Evolutionary conservation across 1,140 invertebrate species (phyloP), one percentile per base, ranked within the genome.

Genomic region (Drosophila subobscura): DNA sequence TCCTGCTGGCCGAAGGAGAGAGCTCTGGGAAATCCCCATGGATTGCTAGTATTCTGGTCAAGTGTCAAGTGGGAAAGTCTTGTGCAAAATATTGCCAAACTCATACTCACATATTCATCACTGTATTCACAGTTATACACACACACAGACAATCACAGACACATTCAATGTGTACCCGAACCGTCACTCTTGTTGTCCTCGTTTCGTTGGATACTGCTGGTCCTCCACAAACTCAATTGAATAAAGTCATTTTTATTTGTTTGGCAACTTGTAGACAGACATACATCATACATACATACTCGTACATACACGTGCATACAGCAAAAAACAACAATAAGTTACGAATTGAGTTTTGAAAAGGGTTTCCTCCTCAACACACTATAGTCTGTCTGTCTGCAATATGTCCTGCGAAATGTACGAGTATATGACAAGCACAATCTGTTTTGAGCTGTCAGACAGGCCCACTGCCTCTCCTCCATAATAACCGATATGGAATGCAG

Each of bases 161-260:
- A 42, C 22, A 42, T 14, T 25, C 20, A 27, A 54, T 14, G 46
- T 53, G 29, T 37, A 10, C 33, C 3, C 25, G 25, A 1, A 2
- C 29, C 16, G 56, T 72, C 53, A 66, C 60, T 66, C 41, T 52
- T 58, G 64, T 60, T 56, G 77, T 59, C 27, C 46, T 47, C 40
- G 51, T 78, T 72, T 42, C 25, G 41, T 45, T 10, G 33, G 33
- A 33, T 22, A 25, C 55, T 51, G 8, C 55, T 71, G 53, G 55
- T 72, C 55, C 68, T 64, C 58, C 65, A 71, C 59, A 86, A 74
- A 88, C 70, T 81, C 81, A 81, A 88, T 86, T 81, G 78, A 86
- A 81, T 86, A 61, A 86, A 88, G 77, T 88, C 83, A 86, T 70
- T 86, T 81, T 81, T 86, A 83, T 86, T 88, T 86, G 83, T 88